phyloP scores from a whole-genome alignment of 2,888 invertebrate genomes.

The Aromia moschata region DNA sequence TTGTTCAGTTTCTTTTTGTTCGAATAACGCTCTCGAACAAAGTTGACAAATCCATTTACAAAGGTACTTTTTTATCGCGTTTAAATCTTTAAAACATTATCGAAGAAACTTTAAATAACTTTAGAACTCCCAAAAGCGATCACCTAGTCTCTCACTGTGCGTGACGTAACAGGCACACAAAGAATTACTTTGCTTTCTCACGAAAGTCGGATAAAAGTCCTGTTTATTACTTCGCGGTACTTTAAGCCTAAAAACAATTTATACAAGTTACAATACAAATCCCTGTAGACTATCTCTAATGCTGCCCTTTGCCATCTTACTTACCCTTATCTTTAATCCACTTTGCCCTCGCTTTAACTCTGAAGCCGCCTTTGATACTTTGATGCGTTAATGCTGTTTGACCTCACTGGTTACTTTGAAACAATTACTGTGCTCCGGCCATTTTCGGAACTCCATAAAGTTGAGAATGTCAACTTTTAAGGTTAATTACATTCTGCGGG shows the following conservation, averaged over 20 bases:
- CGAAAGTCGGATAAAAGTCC: slow-evolving; percentile 4
- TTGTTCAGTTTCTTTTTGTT: too few relatives aligned
- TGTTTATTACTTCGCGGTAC: slow-evolving; percentile 16
- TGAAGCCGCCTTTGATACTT: slow-evolving; percentile 34
- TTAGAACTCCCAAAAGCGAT: not conserved
- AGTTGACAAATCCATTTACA: too few relatives aligned
- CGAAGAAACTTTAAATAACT: not conserved
- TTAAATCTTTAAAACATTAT: not conserved
- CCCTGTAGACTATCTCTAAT: slow-evolving; percentile 34
- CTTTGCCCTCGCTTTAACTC: slow-evolving; percentile 34
- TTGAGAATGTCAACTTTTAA: slow-evolving; percentile 8
- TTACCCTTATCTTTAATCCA: slow-evolving; percentile 40
- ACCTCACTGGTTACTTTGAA: slow-evolving; percentile 33
- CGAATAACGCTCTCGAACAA: too few relatives aligned
- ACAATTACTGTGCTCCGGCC: slow-evolving; percentile 22
- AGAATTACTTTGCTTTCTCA: not conserved
- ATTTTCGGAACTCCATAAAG: slow-evolving; percentile 3
- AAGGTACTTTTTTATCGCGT: too few relatives aligned
- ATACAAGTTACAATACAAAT: slow-evolving; percentile 35
- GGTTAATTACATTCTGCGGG: slow-evolving; percentile 1
- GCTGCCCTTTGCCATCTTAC: slow-evolving; percentile 35
- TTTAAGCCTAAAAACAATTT: slow-evolving; percentile 33
- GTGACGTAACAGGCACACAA: not conserved
- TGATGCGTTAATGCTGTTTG: slow-evolving; percentile 34
- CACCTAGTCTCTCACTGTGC: not conserved